phyloP scores from a whole-genome alignment of 2,797 vertebrate species.

The Chelidonichthys spinosus region DNA sequence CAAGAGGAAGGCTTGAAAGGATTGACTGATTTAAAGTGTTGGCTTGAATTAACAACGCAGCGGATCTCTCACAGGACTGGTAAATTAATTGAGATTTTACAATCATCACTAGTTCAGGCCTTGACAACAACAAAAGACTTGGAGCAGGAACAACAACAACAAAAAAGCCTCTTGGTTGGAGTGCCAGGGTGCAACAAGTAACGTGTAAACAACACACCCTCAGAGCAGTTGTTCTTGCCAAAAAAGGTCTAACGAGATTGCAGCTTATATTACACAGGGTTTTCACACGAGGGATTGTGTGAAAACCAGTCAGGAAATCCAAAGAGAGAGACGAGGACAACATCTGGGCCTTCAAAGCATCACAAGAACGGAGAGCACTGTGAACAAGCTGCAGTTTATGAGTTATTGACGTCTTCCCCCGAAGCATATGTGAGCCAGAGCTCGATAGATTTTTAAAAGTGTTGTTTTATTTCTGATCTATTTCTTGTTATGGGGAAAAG shows the following conservation, averaged over 20 bases:
- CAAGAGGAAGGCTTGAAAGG: conserved; percentile 9
- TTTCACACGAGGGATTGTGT: conserved; percentile 9
- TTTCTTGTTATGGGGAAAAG: not conserved
- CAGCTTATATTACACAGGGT: conserved; percentile 31
- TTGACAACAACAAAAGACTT: conserved; percentile 34
- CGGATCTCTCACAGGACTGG: conserved; percentile 24
- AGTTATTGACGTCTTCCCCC: conserved; percentile 7
- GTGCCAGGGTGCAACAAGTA: conserved; percentile 45
- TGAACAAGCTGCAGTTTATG: conserved; percentile 14
- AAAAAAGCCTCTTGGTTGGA: conserved; percentile 9
- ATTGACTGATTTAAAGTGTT: conserved; percentile 27
- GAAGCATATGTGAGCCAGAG: not conserved
- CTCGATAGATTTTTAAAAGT: not conserved
- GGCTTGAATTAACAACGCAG: conserved; percentile 26
- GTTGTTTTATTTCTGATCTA: not conserved
- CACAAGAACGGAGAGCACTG: not conserved
- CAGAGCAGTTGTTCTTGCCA: conserved; percentile 24
- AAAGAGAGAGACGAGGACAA: conserved; percentile 22
- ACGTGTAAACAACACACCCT: conserved; percentile 45
- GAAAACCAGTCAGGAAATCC: conserved; percentile 17
- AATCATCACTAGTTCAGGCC: conserved; percentile 1
- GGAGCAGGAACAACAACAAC: conserved; percentile 10
- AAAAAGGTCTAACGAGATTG: conserved; percentile 36
- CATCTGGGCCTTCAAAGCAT: conserved; percentile 20
- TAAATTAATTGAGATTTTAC: conserved; percentile 32